Evolutionary conservation across 2,113 vertebrate species (phyloP), one percentile per base, ranked within the genome.

Genomic region (Callaeas wilsoni): DNA sequence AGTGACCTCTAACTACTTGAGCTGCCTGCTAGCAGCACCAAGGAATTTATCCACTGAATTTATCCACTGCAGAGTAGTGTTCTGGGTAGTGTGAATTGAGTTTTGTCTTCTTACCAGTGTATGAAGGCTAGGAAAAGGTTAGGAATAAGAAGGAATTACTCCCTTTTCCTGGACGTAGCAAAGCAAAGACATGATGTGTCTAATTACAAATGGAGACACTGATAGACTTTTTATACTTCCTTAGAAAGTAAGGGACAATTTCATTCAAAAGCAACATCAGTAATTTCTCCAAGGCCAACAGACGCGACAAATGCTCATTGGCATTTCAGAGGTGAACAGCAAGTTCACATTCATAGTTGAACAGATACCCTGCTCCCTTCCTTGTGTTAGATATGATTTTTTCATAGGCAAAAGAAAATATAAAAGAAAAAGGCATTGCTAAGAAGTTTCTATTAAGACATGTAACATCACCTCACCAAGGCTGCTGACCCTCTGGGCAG

Each of bases 241-340:
- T 87, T 59, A 67, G 41, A 44, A 91, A 87, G 15, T 12, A 59
- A 88, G 17, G 10, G 46, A 64, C 44, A 60, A 52, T 78, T 90
- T 92, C 55, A 74, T 90, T 83, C 78, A 83, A 77, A 9, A 91
- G 46, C 44, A 89, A 67, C 63, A 57, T 80, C 69, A 49, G 74
- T 90, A 69, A 94, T 92, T 83, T 93, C 91, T 94, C 82, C 81
- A 87, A 86, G 93, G 84, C 78, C 82, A 85, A 67, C 3, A 94
- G 88, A 93, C 50, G 95, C 93, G 75, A 76, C 70, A 94, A 93
- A 95, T 96, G 93, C 95, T 94, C 92, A 73, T 32, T 96, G 95
- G 89, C 95, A 96, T 96, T 95, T 97, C 75, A 82, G 88, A 94
- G 80, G 92, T 89, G 84, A 95, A 89, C 74, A 96, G 89, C 73